phyloP scores from a whole-genome alignment of 2,888 invertebrate genomes.

The Xestia rhomboidea region DNA sequence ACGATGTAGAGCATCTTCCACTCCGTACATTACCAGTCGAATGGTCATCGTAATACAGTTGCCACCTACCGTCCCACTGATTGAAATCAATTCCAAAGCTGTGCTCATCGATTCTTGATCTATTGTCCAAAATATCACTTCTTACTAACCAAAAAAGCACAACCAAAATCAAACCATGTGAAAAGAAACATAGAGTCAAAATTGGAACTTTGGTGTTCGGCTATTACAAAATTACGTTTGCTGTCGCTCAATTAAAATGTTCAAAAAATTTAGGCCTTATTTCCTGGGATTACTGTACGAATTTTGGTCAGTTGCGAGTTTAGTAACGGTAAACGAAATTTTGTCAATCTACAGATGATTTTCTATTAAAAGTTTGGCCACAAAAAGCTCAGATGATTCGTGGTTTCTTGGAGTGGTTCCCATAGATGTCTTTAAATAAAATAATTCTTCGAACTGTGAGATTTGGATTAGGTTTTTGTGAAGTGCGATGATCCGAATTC shows the following conservation, averaged over 20 bases:
- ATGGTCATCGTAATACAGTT: slow-evolving; percentile 81
- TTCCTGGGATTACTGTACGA: slow-evolving; percentile 6
- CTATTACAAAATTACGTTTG: slow-evolving; percentile 37
- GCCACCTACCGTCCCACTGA: slow-evolving; percentile 87
- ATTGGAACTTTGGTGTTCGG: slow-evolving; percentile 19
- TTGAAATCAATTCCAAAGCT: slow-evolving; percentile 86
- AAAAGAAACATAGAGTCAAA: fast-evolving
- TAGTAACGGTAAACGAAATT: slow-evolving; percentile 28
- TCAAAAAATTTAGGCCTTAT: slow-evolving; percentile 13
- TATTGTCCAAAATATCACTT: slow-evolving; percentile 74
- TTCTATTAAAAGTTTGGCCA: slow-evolving; percentile 79
- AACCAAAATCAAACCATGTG: slow-evolving; percentile 48
- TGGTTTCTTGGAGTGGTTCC: slow-evolving; percentile 81
- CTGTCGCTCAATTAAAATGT: background rate
- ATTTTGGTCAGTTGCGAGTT: background rate
- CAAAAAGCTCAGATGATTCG: slow-evolving; percentile 84
- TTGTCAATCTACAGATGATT: slow-evolving; percentile 76
- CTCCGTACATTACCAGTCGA: slow-evolving; percentile 50
- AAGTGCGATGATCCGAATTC: slow-evolving; percentile 77
- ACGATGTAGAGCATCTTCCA: slow-evolving; percentile 62
- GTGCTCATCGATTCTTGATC: slow-evolving; percentile 82
- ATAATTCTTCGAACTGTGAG: slow-evolving; percentile 76
- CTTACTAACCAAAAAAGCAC: slow-evolving; percentile 18
- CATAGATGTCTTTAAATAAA: slow-evolving; percentile 77
- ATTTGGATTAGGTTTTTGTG: slow-evolving; percentile 87